Base-by-base conservation (phyloP, 2,888 invertebrate species). In the Unio pictorum region DNA sequence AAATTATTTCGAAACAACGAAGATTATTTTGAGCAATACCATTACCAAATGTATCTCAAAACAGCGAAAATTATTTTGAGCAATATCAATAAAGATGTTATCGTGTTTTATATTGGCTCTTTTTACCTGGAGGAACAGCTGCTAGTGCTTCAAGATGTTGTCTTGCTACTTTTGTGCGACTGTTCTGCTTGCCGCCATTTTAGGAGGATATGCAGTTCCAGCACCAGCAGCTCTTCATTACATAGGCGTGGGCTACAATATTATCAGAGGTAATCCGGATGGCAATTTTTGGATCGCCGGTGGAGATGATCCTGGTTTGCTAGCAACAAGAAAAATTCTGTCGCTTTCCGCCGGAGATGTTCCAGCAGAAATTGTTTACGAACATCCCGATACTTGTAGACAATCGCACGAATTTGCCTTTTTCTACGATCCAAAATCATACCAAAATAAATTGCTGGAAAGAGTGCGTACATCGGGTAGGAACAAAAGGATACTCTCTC, bases 241-340 rank as follows among this genome's bases (percentile, higher is more conserved):
- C 64, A 73, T 77, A 23, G 77, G 77, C 4, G 77, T 77, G 3
- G 77, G 77, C 55, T 77, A 77, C 65, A 77, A 77, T 59, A 26
- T 75, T 3, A 59, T 77, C 30, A 56, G 65, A 26, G 77, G 75
- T 15, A 75, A 77, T 58, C 77, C 77, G 56, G 77, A 77, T 60
- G 77, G 77, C n/a, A 72, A 77, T 56, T 77, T 77, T 65, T 77
- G 77, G 77, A 70, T 72, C 0, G 63, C 69, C 8, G 77, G 77
- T 55, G 77, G 77, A 1, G 77, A 77, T 55, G 77, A 77, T 61
- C 77, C 77, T 18, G 77, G 77, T 20, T 66, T 77, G 7, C 54
- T 75, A 61, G 64, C 73, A 15, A 77, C 77, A 8, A 69, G 77
- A 57, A 77, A 77, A 60, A 63, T 77, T 20, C 66, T 77, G 18